Percentiles rank a stretch among this genome's conserved stretches.
Conservation (phyloP, 1,140 invertebrate species). For the Sarcophaga peregrina region DNA sequence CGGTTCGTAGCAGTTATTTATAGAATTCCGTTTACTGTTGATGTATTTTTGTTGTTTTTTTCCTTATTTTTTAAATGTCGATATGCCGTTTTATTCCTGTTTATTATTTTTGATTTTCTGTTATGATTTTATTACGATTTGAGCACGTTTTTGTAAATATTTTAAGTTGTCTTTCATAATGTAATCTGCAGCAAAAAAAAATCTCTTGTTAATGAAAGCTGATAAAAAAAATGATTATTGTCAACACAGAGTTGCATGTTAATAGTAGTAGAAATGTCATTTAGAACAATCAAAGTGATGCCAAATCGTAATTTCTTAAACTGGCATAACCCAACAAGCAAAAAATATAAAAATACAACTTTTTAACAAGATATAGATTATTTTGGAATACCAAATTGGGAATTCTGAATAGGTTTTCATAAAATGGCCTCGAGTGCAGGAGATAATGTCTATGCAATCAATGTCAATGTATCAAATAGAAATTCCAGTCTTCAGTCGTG, state of each 20-base stretch:
- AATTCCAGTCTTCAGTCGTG: too few relatives aligned
- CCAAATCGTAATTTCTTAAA: background rate
- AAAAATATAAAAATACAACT: background rate
- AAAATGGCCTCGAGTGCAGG: too few relatives aligned
- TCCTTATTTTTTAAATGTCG: background rate
- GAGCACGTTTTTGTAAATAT: constrained; percentile 7
- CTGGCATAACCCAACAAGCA: background rate
- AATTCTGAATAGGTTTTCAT: too few relatives aligned
- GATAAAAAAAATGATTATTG: background rate
- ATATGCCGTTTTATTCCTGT: background rate
- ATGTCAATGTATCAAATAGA: too few relatives aligned
- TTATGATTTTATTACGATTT: background rate
- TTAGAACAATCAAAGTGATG: background rate
- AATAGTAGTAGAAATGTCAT: background rate
- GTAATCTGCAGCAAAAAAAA: constrained; percentile 14
- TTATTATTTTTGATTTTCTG: background rate
- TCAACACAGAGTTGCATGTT: constrained; percentile 1
- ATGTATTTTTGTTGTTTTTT: background rate
- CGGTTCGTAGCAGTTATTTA: background rate
- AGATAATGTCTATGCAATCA: too few relatives aligned
- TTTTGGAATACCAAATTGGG: too few relatives aligned
- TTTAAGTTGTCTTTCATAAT: constrained; percentile 13
- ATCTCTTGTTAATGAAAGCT: constrained; percentile 8
- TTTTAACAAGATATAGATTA: too few relatives aligned
- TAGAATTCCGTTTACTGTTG: background rate